phyloP scores from a whole-genome alignment of 2,113 vertebrate species.

The Megalops atlanticus region DNA sequence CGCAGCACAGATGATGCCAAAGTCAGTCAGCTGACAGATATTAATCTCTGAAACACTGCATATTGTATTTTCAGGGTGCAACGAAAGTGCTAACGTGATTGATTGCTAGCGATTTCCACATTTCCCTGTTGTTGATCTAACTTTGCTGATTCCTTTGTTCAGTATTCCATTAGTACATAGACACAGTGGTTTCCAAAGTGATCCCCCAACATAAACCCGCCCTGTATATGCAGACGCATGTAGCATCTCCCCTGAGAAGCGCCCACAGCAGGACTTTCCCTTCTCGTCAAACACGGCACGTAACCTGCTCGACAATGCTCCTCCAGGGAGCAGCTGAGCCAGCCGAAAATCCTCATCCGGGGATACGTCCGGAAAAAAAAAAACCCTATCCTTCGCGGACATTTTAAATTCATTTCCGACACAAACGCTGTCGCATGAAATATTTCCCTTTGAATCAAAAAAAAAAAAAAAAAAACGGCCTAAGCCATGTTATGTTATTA shows the following conservation, averaged over 20 bases:
- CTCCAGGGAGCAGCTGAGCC: conserved; percentile 32
- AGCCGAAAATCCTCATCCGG: conserved; percentile 30
- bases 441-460: background rate
- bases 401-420: conserved; percentile 29
- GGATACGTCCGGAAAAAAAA: conserved; percentile 22
- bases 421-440: conserved; percentile 8
- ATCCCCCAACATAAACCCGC: background rate
- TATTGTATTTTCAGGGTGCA: background rate
- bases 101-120: background rate
- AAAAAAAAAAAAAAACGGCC: background rate
- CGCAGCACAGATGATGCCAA: background rate
- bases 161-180: background rate
- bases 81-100: background rate
- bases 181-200: background rate
- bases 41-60: background rate
- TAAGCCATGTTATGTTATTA: conserved; percentile 20
- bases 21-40: background rate
- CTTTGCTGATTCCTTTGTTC: background rate
- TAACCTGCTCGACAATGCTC: conserved; percentile 20
- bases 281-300: conserved; percentile 40
- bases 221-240: background rate
- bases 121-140: background rate
- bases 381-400: conserved; percentile 25
- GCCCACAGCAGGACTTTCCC: conserved; percentile 13
- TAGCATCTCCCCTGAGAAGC: conserved; percentile 13